Percentiles rank a stretch among this genome's conserved stretches.
Evolutionary conservation across 2,888 invertebrate species (phyloP).

Genomic region (Syrphus vitripennis): DNA sequence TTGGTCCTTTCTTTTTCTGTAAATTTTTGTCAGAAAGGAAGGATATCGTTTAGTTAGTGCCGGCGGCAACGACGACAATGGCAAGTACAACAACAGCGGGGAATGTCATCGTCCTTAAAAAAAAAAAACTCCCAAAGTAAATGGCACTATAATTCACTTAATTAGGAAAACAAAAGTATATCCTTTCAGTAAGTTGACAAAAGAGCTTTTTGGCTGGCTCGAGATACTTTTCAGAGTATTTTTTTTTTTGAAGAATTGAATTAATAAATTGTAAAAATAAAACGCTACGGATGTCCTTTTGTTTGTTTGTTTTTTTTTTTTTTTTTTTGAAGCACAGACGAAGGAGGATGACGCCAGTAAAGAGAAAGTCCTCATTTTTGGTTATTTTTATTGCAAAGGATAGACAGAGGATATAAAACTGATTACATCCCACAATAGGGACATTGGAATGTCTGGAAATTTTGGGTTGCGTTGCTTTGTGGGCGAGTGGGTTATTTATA

Average conservation of each 20-base stretch:
- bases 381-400: conserved; percentile 1
- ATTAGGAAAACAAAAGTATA: conserved; percentile 39
- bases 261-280: conserved; percentile 29
- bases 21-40: conserved; percentile 5
- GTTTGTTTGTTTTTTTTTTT: neutral
- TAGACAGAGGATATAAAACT: conserved; percentile 1
- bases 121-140: neutral
- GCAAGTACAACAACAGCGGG: neutral
- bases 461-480: neutral
- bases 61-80: neutral
- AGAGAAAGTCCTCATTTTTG: conserved; percentile 2
- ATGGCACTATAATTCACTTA: conserved; percentile 53
- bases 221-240: neutral
- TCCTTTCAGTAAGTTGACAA: conserved; percentile 1
- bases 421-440: neutral
- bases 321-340: neutral
- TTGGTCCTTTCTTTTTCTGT: neutral
- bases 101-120: neutral
- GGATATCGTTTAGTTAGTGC: conserved; percentile 15
- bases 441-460: neutral
- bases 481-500: neutral
- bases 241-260: conserved; percentile 12
- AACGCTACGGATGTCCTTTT: conserved; percentile 24
- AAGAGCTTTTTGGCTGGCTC: neutral
- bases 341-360: neutral